Conservation (phyloP, 2,888 invertebrate genomes). For the Ypsolopha sequella region DNA sequence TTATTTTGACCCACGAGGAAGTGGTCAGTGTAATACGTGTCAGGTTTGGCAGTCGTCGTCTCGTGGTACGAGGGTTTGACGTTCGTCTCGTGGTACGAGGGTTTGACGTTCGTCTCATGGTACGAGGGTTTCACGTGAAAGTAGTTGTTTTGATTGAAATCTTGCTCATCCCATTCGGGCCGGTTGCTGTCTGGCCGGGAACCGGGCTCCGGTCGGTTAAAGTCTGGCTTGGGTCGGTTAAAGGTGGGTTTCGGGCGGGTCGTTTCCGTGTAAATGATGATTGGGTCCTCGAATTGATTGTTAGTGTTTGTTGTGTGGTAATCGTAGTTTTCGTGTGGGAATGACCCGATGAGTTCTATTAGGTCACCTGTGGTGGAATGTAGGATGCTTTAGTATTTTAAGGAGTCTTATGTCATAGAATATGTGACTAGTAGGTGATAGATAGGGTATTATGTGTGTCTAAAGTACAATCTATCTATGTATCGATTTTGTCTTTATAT, state of each 20-base stretch:
- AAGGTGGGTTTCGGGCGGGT: conserved; percentile 43
- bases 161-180: conserved; percentile 15
- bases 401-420: no score
- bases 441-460: no score
- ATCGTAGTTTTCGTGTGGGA: conserved; percentile 60
- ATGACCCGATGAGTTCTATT: conserved; percentile 62
- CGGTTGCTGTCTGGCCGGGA: conserved; percentile 18
- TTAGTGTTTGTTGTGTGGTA: conserved; percentile 42
- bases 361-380: conserved; percentile 56
- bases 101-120: conserved; percentile 59
- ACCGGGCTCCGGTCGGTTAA: background rate
- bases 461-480: no score
- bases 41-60: conserved; percentile 38
- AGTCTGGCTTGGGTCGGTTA: conserved; percentile 23
- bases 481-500: no score
- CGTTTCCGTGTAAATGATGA: conserved; percentile 59
- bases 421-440: no score
- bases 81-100: conserved; percentile 59
- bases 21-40: conserved; percentile 34
- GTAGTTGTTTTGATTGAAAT: conserved; percentile 24
- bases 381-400: conserved; percentile 12
- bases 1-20: conserved; percentile 22
- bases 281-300: conserved; percentile 59
- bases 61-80: conserved; percentile 65
- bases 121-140: conserved; percentile 60